Base-by-base conservation (phyloP, 2,797 vertebrate genomes). In the Rhabdomys pumilio region DNA sequence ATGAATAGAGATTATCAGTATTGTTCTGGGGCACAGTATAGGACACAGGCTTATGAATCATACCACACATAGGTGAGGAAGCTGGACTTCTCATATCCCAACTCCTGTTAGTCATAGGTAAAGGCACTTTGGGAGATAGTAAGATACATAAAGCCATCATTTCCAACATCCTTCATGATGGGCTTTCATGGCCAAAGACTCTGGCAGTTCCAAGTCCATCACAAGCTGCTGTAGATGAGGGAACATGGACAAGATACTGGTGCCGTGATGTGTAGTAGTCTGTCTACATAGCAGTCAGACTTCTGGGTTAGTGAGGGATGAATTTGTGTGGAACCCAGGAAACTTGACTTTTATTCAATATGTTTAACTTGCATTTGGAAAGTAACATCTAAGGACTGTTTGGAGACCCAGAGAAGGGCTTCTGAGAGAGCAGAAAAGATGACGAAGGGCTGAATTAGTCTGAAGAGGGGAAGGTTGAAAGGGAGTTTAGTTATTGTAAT, bases 381-480 rank as follows among this genome's bases (percentile, higher is more conserved):
- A 59, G 65, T 13, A 59, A 84, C 26, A 63, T 50, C 14, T 38
- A n/a, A 95, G 63, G 31, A 61, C 38, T 24, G 11, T 61, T 34
- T 92, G 67, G 26, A 90, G 53, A 65, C 47, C 53, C 69, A 38
- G 7, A 47, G 41, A 92, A 24, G 44, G 65, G 4, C 31, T 94
- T 67, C 76, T 67, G 9, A 88, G 24, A 90, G 22, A 90, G 55
- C 55, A 79, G 34, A 26, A 47, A 69, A 79, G 59, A 85, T 69
- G 88, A 92, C 29, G 34, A 94, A 95, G 86, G n/a, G 0, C 87
- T 82, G 90, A 2, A 75, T 80, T 80, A 75, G 50, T 14, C 55
- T 72, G 15, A 50, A 72, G 59, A 95, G 75, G 73, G 50, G 80
- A 92, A 77, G 53, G 61, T 83, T 95, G 86, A 96, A 94, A 95